Evolutionary conservation across 2,113 vertebrate species (phyloP).

Genomic region (Ranitomeya variabilis): DNA sequence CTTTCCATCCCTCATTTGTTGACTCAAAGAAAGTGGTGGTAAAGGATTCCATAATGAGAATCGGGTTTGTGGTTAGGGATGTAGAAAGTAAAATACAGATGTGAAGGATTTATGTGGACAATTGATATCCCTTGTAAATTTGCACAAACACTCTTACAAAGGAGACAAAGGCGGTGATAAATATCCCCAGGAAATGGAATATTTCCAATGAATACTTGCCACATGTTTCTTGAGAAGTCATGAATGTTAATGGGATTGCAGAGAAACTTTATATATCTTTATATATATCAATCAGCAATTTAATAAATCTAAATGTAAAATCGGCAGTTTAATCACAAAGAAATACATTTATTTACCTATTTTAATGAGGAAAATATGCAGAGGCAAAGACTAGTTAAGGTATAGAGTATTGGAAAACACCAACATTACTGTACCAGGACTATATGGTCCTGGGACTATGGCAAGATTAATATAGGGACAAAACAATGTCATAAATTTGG

Average conservation of each 20-base stretch:
- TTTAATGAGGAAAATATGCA: neutral
- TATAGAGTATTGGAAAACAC: neutral
- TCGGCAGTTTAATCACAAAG: neutral
- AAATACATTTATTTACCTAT: neutral
- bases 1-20: slow-evolving; percentile 55
- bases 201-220: slow-evolving; percentile 57
- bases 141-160: slow-evolving; percentile 59
- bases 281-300: slow-evolving; percentile 48
- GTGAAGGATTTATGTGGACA: slow-evolving; percentile 59
- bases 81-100: slow-evolving; percentile 60
- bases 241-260: slow-evolving; percentile 53
- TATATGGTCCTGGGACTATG: neutral
- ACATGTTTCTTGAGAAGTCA: slow-evolving; percentile 54
- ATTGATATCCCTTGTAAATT: slow-evolving; percentile 60
- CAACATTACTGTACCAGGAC: neutral
- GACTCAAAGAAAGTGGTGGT: slow-evolving; percentile 58
- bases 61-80: slow-evolving; percentile 58
- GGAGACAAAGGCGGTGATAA: slow-evolving; percentile 56
- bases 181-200: slow-evolving; percentile 58
- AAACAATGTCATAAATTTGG: neutral
- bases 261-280: slow-evolving; percentile 51
- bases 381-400: neutral
- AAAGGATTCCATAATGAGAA: slow-evolving; percentile 58
- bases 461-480: neutral
- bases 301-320: slow-evolving; percentile 39